These are phyloP conservation scores for Ceratitis capitata DNA, from an alignment of 1,140 invertebrate species.

Conservation along the genomic window DNA sequence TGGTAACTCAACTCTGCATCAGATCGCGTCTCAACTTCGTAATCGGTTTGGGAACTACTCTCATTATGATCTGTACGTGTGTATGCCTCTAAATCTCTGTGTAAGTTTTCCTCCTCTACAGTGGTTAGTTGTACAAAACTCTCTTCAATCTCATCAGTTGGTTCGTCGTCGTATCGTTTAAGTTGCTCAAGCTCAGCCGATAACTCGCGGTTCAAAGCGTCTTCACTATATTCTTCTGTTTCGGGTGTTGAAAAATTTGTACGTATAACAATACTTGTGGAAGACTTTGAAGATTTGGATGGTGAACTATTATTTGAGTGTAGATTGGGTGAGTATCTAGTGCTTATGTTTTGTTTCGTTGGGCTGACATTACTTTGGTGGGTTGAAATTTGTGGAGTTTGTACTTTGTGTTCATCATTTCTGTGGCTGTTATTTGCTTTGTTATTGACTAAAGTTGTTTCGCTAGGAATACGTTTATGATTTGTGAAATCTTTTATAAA, in stretches of 20 bases:
- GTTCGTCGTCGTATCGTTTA: neutral
- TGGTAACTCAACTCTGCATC: neutral
- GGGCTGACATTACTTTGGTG: neutral
- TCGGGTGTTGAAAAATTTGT: neutral
- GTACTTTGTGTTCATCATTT: neutral
- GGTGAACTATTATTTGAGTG: neutral
- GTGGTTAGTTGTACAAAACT: neutral
- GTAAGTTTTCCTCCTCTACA: neutral
- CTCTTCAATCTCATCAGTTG: neutral
- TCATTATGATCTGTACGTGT: neutral
- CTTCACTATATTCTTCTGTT: neutral
- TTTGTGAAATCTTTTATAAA: neutral
- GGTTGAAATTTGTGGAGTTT: neutral
- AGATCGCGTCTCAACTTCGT: neutral
- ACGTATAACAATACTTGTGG: constrained; percentile 6
- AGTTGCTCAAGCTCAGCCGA: neutral
- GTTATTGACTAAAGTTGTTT: neutral
- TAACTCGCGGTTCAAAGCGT: neutral
- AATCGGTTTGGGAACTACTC: neutral
- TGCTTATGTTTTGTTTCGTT: neutral
- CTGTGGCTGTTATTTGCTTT: neutral
- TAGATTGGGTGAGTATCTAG: neutral
- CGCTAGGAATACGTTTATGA: neutral
- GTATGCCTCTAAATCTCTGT: neutral
- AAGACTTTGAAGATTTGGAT: constrained; percentile 33